Conservation (phyloP, 1,140 invertebrate species). For the Bemisia tabaci region DNA sequence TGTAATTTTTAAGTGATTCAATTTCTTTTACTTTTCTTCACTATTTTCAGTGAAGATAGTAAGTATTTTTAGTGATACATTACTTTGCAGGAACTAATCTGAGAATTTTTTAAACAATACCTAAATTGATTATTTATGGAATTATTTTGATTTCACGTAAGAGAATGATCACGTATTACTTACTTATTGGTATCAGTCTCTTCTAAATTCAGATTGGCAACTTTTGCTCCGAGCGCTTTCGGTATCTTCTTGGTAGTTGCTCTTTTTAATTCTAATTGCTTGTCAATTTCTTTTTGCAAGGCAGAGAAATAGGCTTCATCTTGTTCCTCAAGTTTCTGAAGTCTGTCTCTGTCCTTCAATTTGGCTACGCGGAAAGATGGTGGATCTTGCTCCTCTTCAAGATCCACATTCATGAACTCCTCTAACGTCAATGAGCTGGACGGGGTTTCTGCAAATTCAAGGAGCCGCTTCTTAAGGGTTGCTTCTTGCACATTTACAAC, state of each 20-base stretch:
- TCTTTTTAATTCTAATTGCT: conserved; percentile 42
- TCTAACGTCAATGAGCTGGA: conserved; percentile 75
- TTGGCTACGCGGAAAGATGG: conserved; percentile 83
- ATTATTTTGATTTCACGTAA: no score
- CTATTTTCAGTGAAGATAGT: no score
- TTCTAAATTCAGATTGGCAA: not conserved
- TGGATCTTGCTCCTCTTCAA: conserved; percentile 95
- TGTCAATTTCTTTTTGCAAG: conserved; percentile 58
- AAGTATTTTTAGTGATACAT: no score
- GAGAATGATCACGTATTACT: no score
- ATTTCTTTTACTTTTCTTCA: no score
- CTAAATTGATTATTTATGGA: no score
- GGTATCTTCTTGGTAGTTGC: not conserved
- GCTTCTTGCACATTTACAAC: conserved; percentile 94
- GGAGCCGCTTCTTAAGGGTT: conserved; percentile 79
- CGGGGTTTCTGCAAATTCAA: conserved; percentile 93
- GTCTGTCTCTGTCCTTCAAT: conserved; percentile 66
- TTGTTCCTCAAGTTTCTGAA: conserved; percentile 45
- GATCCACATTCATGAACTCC: conserved; percentile 93
- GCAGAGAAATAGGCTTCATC: conserved; percentile 45
- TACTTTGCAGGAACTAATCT: no score
- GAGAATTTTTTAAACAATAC: no score
- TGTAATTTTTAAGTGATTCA: no score
- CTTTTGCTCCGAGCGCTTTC: not conserved
- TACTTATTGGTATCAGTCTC: not conserved